Percentiles rank a stretch among this genome's conserved stretches.
These are phyloP conservation scores for Tridacna gigas DNA, from an alignment of 2,888 invertebrate species.

Conservation along the genomic window DNA sequence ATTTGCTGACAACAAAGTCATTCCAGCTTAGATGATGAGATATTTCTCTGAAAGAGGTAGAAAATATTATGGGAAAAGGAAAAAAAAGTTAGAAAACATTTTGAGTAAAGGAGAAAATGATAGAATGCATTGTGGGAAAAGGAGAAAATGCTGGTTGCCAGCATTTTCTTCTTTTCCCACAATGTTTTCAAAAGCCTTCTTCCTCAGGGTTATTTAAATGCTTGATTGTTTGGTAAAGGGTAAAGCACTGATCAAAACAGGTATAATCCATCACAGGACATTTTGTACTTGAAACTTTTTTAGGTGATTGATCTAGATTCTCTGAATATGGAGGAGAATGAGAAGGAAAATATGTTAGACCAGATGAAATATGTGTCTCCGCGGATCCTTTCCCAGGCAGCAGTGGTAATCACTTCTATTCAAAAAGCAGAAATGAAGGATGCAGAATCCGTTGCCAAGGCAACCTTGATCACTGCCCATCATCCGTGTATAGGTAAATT, in stretches of 20 bases:
- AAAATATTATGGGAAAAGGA: too few species aligned
- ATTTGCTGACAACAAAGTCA: too few species aligned
- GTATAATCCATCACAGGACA: background rate
- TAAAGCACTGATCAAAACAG: background rate
- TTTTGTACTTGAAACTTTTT: background rate
- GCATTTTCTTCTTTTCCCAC: too few species aligned
- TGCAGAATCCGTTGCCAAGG: slow-evolving; percentile 88
- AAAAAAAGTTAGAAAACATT: too few species aligned
- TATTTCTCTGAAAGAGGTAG: too few species aligned
- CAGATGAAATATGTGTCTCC: slow-evolving; percentile 67
- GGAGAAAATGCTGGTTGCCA: too few species aligned
- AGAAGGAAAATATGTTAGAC: slow-evolving; percentile 64
- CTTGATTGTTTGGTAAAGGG: background rate
- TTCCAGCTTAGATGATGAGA: too few species aligned
- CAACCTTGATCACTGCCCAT: slow-evolving; percentile 90
- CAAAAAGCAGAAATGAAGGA: slow-evolving; percentile 86
- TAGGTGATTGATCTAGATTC: slow-evolving; percentile 67
- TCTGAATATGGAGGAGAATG: slow-evolving; percentile 57
- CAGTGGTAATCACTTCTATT: slow-evolving; percentile 79
- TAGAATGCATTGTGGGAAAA: too few species aligned
- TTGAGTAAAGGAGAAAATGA: too few species aligned
- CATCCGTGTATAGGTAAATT: slow-evolving; percentile 89
- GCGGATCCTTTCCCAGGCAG: slow-evolving; percentile 83
- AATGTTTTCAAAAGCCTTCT: too few species aligned
- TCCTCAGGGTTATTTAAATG: background rate